These are phyloP conservation scores for Montifringilla adamsi DNA, from an alignment of 2,113 vertebrate species.

Conservation along the genomic window DNA sequence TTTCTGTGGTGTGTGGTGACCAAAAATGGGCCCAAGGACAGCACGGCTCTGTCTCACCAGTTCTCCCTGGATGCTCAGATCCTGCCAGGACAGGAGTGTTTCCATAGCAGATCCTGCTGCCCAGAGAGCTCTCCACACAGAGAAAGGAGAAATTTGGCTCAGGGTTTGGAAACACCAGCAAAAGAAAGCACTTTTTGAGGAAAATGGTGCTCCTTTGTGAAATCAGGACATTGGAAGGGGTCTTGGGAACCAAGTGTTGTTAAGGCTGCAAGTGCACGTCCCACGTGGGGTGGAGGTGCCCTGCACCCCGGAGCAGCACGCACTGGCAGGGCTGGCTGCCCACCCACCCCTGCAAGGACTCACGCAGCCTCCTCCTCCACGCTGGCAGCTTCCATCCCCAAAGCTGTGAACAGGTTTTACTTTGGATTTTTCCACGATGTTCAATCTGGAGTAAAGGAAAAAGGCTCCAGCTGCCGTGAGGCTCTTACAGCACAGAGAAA, in stretches of 20 bases:
- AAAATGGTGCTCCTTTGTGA: neutral
- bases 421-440: neutral
- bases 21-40: neutral
- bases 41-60: neutral
- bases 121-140: neutral
- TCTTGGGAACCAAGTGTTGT: neutral
- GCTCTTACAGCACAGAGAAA: neutral
- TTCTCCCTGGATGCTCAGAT: neutral
- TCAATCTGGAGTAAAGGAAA: neutral
- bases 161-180: neutral
- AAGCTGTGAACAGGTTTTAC: neutral
- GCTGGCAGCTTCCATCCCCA: neutral
- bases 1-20: neutral
- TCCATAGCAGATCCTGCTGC: neutral
- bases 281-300: neutral
- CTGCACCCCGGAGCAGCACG: neutral
- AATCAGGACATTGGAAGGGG: rapidly evolving
- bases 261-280: rapidly evolving
- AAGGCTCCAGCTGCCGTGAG: neutral
- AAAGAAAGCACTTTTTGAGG: neutral
- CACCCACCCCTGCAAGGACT: neutral
- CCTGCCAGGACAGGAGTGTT: neutral
- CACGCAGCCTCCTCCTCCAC: rapidly evolving
- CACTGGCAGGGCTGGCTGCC: neutral
- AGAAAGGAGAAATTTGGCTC: neutral